phyloP scores from a whole-genome alignment of 2,888 invertebrate genomes.

The Biston stratarius region DNA sequence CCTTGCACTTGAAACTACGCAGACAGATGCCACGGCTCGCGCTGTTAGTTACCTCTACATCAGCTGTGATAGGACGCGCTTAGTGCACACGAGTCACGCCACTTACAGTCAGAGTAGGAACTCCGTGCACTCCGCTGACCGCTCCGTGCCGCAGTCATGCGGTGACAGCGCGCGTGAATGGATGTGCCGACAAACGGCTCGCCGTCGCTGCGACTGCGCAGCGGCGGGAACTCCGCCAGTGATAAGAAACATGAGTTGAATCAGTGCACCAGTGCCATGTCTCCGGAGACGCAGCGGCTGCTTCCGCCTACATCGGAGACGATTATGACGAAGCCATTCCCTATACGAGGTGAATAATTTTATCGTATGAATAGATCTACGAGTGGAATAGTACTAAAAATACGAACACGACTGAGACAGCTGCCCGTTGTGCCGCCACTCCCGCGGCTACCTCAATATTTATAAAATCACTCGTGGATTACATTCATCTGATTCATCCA shows the following conservation, averaged over 20 bases:
- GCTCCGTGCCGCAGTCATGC: slow-evolving; percentile 70
- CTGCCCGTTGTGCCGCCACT: slow-evolving; percentile 35
- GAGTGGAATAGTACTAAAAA: slow-evolving; percentile 61
- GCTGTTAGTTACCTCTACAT: slow-evolving; percentile 37
- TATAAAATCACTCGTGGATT: slow-evolving; percentile 10
- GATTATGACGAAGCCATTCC: slow-evolving; percentile 95
- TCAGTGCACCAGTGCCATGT: slow-evolving; percentile 90
- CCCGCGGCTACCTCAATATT: slow-evolving; percentile 11
- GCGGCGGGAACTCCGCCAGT: slow-evolving; percentile 69
- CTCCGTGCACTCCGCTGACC: no score
- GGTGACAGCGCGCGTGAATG: slow-evolving; percentile 72
- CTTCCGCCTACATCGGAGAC: slow-evolving; percentile 93
- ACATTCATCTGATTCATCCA: slow-evolving; percentile 14
- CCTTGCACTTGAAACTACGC: slow-evolving; percentile 63
- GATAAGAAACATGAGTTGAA: slow-evolving; percentile 85
- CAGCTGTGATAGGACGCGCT: slow-evolving; percentile 45
- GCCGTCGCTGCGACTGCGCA: slow-evolving; percentile 82
- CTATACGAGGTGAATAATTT: slow-evolving; percentile 89
- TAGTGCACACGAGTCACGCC: slow-evolving; percentile 40
- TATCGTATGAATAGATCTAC: slow-evolving; percentile 44
- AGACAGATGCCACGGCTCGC: slow-evolving; percentile 41
- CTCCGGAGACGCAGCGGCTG: slow-evolving; percentile 88
- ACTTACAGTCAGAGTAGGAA: no score
- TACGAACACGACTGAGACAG: slow-evolving; percentile 59
- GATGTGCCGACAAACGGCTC: slow-evolving; percentile 72